These are phyloP conservation scores for Nebria brevicollis DNA, from an alignment of 2,888 invertebrate genomes.

Conservation along the genomic window DNA sequence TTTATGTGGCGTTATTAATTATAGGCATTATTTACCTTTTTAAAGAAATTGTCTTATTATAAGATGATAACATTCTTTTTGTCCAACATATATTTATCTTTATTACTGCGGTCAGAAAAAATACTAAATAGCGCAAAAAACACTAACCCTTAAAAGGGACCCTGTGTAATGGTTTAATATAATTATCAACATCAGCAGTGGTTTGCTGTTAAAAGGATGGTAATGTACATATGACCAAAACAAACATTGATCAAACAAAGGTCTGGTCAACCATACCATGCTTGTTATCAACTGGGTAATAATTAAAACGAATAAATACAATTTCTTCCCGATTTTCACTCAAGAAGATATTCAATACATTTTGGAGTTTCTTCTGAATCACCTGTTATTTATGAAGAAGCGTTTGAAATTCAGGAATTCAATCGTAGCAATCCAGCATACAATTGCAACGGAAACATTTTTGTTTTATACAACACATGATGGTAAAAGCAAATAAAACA, in stretches of 20 bases:
- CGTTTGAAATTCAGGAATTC: too few relatives aligned
- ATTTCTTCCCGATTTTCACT: background rate
- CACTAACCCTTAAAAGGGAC: background rate
- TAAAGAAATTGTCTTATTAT: too few relatives aligned
- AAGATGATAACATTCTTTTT: too few relatives aligned
- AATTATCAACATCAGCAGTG: background rate
- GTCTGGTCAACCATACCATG: background rate
- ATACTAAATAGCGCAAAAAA: background rate
- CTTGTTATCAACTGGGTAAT: background rate
- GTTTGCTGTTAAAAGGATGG: background rate
- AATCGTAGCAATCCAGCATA: too few relatives aligned
- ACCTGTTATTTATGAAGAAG: too few relatives aligned
- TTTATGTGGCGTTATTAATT: too few relatives aligned
- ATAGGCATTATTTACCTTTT: too few relatives aligned
- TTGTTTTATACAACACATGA: background rate
- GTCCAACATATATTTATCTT: too few relatives aligned
- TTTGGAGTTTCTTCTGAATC: too few relatives aligned
- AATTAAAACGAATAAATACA: background rate
- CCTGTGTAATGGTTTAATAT: background rate
- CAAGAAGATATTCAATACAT: too few relatives aligned
- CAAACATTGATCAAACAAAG: background rate
- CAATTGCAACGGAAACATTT: background rate
- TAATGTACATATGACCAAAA: background rate
- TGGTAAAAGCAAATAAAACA: background rate
- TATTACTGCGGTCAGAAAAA: too few relatives aligned